Evolutionary conservation across 2,888 invertebrate species (phyloP).

Genomic region (Netelia fuscicornis): DNA sequence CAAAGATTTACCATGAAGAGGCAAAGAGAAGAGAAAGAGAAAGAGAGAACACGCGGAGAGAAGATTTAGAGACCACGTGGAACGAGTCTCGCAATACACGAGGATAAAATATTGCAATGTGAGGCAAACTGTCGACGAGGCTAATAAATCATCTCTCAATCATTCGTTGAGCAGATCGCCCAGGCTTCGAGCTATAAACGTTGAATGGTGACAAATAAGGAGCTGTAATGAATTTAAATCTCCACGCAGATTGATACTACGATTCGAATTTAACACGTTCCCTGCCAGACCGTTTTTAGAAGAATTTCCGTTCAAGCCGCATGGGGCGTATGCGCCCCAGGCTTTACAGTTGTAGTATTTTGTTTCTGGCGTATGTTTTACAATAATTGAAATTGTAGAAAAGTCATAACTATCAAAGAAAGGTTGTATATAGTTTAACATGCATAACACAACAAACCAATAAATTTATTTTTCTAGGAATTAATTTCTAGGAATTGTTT

Average conservation of each 20-base stretch:
- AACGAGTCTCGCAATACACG: neutral
- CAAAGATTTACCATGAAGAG: neutral
- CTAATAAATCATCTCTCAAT: constrained; percentile 32
- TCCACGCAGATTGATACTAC: neutral
- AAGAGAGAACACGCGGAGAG: neutral
- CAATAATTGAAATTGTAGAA: too few relatives aligned
- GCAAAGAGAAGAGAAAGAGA: neutral
- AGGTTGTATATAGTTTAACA: too few relatives aligned
- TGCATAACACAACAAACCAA: too few relatives aligned
- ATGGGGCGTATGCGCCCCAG: too few relatives aligned
- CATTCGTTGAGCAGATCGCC: constrained; percentile 3
- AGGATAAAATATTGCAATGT: constrained; percentile 24
- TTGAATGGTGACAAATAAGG: neutral
- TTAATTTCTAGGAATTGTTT: too few relatives aligned
- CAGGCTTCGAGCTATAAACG: constrained; percentile 20
- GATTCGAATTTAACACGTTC: too few relatives aligned
- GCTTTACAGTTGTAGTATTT: too few relatives aligned
- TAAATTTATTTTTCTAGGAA: too few relatives aligned
- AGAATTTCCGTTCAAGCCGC: too few relatives aligned
- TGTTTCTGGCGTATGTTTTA: too few relatives aligned
- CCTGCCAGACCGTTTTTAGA: too few relatives aligned
- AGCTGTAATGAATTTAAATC: constrained; percentile 14
- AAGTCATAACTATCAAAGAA: too few relatives aligned
- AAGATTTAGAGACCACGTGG: constrained; percentile 28
- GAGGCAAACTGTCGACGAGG: constrained; percentile 11